A percentile compares a stretch with the other conserved stretches of the same genome.
phyloP scores from a whole-genome alignment of 2,888 invertebrate species.

The Leptinotarsa haldemani region DNA sequence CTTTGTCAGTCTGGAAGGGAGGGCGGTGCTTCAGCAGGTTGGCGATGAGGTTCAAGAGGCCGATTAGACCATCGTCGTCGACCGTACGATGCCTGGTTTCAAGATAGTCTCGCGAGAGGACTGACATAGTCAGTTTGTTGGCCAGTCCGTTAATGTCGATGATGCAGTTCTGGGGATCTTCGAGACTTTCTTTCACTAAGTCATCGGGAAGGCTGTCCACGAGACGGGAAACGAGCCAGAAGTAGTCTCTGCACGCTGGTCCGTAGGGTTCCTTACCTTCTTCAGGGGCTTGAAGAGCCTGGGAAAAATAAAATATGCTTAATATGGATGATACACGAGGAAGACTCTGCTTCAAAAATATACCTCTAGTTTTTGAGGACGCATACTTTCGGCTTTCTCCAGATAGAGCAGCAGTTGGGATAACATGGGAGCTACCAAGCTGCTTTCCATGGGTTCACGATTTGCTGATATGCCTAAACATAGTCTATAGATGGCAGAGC shows the following conservation, averaged over 20 bases:
- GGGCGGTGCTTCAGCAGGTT: conserved; percentile 91
- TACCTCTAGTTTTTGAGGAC: conserved; percentile 71
- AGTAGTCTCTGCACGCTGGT: conserved; percentile 93
- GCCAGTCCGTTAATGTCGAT: conserved; percentile 77
- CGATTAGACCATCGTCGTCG: conserved; percentile 92
- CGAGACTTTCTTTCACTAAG: conserved; percentile 75
- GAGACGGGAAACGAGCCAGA: conserved; percentile 90
- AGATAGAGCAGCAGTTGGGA: conserved; percentile 84
- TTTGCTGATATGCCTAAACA: conserved; percentile 76
- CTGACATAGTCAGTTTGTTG: conserved; percentile 76
- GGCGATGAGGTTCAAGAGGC: conserved; percentile 86
- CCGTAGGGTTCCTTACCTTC: conserved; percentile 95
- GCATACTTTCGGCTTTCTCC: conserved; percentile 87
- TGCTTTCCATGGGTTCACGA: conserved; percentile 68
- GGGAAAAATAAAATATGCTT: conserved; percentile 14
- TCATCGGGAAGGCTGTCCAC: conserved; percentile 88
- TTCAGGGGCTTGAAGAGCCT: conserved; percentile 68
- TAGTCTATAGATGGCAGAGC: conserved; percentile 90
- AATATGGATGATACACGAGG: not conserved
- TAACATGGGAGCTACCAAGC: conserved; percentile 81
- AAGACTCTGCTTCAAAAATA: conserved; percentile 14
- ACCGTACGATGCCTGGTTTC: conserved; percentile 84
- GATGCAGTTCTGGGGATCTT: conserved; percentile 69
- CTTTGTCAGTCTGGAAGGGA: conserved; percentile 83
- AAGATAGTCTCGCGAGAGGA: conserved; percentile 82